Conservation (phyloP, 2,888 invertebrate genomes). For the Cataglyphis cursor region DNA sequence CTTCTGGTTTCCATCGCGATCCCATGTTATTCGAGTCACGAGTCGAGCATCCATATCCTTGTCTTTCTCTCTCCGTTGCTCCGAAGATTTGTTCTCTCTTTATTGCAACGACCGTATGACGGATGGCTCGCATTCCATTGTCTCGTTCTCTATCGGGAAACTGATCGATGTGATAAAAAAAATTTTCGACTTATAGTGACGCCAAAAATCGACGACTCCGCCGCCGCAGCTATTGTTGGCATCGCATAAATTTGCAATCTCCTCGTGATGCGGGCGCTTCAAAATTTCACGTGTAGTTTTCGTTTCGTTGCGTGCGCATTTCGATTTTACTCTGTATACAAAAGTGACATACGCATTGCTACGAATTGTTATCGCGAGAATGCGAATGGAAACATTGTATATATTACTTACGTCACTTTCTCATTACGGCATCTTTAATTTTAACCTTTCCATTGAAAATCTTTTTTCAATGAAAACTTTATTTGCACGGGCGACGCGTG, state of each 20-base stretch:
- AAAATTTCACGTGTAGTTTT: slow-evolving; percentile 1
- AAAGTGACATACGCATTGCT: neutral
- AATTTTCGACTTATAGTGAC: neutral
- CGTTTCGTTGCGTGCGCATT: neutral
- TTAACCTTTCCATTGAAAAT: slow-evolving; percentile 23
- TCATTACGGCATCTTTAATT: slow-evolving; percentile 27
- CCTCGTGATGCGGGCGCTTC: neutral
- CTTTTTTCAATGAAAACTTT: slow-evolving; percentile 13
- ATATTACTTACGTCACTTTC: slow-evolving; percentile 25
- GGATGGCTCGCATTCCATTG: slow-evolving; percentile 49
- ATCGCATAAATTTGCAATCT: neutral
- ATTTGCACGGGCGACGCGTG: neutral
- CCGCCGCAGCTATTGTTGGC: neutral
- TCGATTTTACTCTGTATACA: neutral
- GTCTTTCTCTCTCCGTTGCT: neutral
- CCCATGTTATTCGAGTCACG: slow-evolving; percentile 70
- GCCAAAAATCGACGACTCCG: neutral
- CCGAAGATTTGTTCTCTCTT: slow-evolving; percentile 34
- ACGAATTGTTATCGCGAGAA: slow-evolving; percentile 1
- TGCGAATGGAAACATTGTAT: neutral
- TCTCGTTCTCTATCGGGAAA: slow-evolving; percentile 22
- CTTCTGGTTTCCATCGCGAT: slow-evolving; percentile 43
- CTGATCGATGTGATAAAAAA: slow-evolving; percentile 61
- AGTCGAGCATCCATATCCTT: slow-evolving; percentile 48
- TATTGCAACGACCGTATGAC: slow-evolving; percentile 36